Conservation (phyloP, 2,888 invertebrate genomes). For the Quadroppia sp. region DNA sequence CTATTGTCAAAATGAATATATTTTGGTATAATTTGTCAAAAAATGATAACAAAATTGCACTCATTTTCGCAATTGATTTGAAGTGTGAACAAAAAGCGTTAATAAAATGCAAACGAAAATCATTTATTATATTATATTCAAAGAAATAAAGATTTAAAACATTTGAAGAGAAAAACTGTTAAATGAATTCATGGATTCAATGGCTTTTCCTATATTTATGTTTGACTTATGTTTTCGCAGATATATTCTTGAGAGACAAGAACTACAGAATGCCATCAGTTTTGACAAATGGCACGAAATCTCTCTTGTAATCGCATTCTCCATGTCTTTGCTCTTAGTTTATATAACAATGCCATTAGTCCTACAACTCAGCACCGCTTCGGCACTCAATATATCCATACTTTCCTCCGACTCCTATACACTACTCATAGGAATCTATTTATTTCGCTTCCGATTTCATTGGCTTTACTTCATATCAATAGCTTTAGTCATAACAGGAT, state of each 20-base stretch:
- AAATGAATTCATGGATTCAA: background rate
- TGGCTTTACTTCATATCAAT: constrained; percentile 75
- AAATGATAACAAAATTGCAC: background rate
- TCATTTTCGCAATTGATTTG: background rate
- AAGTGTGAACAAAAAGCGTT: background rate
- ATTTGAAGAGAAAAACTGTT: background rate
- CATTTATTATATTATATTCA: too few species aligned
- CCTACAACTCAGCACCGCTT: constrained; percentile 71
- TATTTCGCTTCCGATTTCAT: constrained; percentile 64
- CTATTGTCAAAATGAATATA: too few species aligned
- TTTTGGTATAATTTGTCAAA: background rate
- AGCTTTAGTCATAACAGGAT: constrained; percentile 69
- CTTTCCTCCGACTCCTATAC: constrained; percentile 80
- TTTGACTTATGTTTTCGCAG: constrained; percentile 50
- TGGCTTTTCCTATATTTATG: background rate
- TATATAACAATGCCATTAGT: constrained; percentile 72
- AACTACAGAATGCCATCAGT: constrained; percentile 61
- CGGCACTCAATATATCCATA: constrained; percentile 73
- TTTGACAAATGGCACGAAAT: constrained; percentile 60
- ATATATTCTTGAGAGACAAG: constrained; percentile 64
- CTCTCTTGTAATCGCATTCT: constrained; percentile 59
- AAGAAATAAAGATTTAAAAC: too few species aligned
- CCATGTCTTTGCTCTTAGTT: constrained; percentile 68
- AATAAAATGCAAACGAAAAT: background rate
- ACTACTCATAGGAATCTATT: constrained; percentile 70